Evolutionary conservation across 1,140 invertebrate species (phyloP), one percentile per base, ranked within the genome.

Genomic region (Amyelois transitella): DNA sequence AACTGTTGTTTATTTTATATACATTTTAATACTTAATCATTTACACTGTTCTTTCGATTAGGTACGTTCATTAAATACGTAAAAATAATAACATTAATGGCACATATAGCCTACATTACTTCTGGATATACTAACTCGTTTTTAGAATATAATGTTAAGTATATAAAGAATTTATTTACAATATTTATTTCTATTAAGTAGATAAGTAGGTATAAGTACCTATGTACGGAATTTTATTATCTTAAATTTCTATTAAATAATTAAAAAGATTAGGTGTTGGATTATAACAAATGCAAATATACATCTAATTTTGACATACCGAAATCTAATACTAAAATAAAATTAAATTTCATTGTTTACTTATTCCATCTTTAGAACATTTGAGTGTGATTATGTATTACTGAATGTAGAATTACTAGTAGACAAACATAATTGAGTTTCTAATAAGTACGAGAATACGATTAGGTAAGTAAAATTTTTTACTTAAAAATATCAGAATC

Each of bases 31-130:
- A 50, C 17, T 48, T 21, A 44, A 51, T 43, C 28, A 56, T 56
- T 51, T 44, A 50, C 44, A 56, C 24, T 43, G 21, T 28, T 32
- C 38, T 48, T n/a, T 18, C 45, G 19, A 48, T 48, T 48, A 48
- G 18, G 18, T 21, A 21, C 45, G n/a, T 21, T 45, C 10, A 53
- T 54, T 51, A 62, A 64, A 69, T 66, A 61, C 32, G 62, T 54
- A 70, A 71, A 69, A 48, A 75, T 69, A 68, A 69, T 77, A 74
- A 70, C 69, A 65, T 81, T 78, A 84, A 86, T 86, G 83, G 83
- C 83, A 86, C 83, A 81, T 74, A 78, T 78, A 82, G 83, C 83
- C 83, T 86, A 77, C 66, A 79, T 71, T 82, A 80, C 79, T 79
- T 28, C 48, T 28, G 17, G 48, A 50, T 49, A 49, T 18, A 20